Evolutionary conservation across 2,888 invertebrate species (phyloP).

Genomic region (Calameuta filiformis): DNA sequence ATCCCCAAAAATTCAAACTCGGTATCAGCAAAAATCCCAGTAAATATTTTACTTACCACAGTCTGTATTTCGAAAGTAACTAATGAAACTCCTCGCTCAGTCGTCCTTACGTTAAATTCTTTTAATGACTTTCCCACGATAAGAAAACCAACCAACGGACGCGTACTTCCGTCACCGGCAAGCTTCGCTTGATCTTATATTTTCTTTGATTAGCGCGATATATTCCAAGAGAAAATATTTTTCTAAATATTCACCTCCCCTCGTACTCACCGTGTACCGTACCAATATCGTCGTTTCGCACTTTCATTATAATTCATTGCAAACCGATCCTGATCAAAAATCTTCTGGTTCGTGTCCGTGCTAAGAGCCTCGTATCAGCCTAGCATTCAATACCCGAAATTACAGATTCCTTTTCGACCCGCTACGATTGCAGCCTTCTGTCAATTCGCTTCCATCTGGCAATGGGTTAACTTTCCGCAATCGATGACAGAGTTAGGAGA

Average conservation of each 20-base stretch:
- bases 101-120: background rate
- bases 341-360: too few species aligned
- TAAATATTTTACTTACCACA: background rate
- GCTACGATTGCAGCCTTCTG: background rate
- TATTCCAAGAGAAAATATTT: too few species aligned
- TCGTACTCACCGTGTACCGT: too few species aligned
- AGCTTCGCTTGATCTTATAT: background rate
- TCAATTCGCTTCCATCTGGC: background rate
- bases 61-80: background rate
- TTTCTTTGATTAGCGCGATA: background rate
- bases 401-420: background rate
- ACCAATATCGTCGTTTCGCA: too few species aligned
- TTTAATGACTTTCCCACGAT: background rate
- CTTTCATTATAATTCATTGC: background rate
- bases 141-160: background rate
- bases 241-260: too few species aligned
- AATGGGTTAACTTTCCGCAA: background rate
- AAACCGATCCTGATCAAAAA: background rate
- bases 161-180: background rate
- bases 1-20: background rate
- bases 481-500: background rate
- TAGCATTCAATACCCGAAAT: background rate
- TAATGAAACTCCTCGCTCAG: background rate
- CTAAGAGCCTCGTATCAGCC: too few species aligned
- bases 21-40: background rate